Base-by-base conservation (phyloP, 2,113 vertebrate species). In the Nannobrachium achirus region DNA sequence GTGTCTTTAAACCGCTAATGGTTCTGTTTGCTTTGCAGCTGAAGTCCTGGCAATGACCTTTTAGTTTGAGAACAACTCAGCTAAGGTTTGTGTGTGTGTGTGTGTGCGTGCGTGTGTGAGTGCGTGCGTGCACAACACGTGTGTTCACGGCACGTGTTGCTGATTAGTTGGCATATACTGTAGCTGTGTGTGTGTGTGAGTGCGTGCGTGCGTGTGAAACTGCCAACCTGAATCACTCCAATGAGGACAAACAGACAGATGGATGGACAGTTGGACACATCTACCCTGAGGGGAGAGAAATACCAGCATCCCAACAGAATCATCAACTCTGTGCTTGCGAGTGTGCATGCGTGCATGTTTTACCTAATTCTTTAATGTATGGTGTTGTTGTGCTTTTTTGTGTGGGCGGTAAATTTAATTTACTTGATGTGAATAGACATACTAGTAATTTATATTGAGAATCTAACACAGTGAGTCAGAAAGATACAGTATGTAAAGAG, bases 231-330 rank as follows among this genome's bases (percentile, higher is more conserved):
- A 82, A 82, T 88, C 71, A 84, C 60, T 76, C 50, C 63, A 76
- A 53, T 56, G 70, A 84, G 56, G 77, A 75, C 51, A 64, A 78
- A 89, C 80, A 80, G 88, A 91, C 82, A 72, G 87, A 88, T 73
- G 71, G 77, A 77, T 84, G 77, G 75, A 56, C 84, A 79, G 77
- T 75, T 84, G 77, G 75, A 56, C 84, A 79, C 80, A 85, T 80
- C 45, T 49, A 71, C 82, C 88, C 84, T 53, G 56, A 78, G 81
- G 88, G 83, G 56, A 71, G 60, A 66, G 59, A 65, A 77, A 75
- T 66, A 63, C 56, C 80, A 72, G 82, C 74, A 84, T 80, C 66
- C 62, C 59, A 59, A 81, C 71, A 78, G 59, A 83, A 84, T 78
- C 73, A 78, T 71, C 64, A 82, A 75, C 69, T 64, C 71, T 42